phyloP scores from a whole-genome alignment of 2,113 vertebrate species.

The Ochotona princeps region DNA sequence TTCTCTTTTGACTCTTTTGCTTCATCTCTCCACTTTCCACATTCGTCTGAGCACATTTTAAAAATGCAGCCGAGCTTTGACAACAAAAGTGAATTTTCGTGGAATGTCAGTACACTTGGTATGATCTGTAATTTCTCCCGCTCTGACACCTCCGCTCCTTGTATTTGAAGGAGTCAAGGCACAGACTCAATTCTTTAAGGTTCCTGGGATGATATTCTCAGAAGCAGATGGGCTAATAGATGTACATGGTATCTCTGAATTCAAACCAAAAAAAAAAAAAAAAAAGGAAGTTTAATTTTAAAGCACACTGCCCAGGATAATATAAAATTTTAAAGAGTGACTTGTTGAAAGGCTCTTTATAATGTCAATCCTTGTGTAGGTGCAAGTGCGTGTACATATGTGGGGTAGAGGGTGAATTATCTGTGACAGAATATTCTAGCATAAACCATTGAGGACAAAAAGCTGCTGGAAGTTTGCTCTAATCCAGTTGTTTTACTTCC shows the following conservation, averaged over 20 bases:
- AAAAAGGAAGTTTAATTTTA: constrained; percentile 52
- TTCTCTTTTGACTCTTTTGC: background rate
- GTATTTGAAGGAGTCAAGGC: constrained; percentile 48
- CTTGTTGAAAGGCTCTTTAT: background rate
- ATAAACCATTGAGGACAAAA: constrained; percentile 14
- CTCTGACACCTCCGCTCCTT: constrained; percentile 21
- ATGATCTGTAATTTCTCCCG: background rate
- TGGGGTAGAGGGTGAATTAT: background rate
- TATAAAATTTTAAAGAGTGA: constrained; percentile 20
- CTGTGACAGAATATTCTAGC: constrained; percentile 35
- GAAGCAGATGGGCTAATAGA: constrained; percentile 55
- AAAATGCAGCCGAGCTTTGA: constrained; percentile 52
- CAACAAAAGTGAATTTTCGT: constrained; percentile 61
- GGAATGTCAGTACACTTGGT: constrained; percentile 20
- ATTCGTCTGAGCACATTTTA: background rate
- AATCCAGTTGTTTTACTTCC: background rate
- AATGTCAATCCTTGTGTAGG: background rate
- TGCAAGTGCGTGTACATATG: background rate
- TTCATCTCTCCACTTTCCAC: constrained; percentile 1
- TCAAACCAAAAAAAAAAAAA: background rate
- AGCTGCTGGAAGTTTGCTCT: background rate
- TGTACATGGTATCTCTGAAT: background rate
- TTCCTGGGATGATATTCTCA: background rate
- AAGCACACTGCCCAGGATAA: constrained; percentile 27
- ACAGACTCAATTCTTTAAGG: background rate